Evolutionary conservation across 2,797 vertebrate genomes (phyloP).

Genomic region (Sebastes hopkinsi): DNA sequence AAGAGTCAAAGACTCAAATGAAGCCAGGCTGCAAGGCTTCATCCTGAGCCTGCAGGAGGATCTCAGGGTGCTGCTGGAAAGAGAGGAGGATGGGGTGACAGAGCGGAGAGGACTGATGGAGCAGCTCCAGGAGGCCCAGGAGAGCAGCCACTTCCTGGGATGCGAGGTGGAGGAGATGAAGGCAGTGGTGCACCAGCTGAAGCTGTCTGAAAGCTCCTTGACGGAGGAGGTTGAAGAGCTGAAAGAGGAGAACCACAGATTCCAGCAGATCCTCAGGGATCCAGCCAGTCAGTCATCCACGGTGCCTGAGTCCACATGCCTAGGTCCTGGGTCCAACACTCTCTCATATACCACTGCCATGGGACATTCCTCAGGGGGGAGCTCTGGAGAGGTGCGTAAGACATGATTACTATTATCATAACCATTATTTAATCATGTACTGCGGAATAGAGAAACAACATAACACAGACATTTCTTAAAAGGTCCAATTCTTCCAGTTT

Average conservation of each 20-base stretch:
- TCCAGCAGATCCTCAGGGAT: conserved; percentile 55
- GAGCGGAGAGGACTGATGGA: conserved; percentile 67
- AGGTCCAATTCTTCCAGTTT: background rate
- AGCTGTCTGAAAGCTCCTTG: conserved; percentile 76
- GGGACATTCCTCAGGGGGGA: conserved; percentile 1
- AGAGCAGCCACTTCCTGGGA: conserved; percentile 72
- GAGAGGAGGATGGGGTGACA: conserved; percentile 69
- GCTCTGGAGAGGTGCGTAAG: conserved; percentile 49
- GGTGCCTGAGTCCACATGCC: conserved; percentile 1
- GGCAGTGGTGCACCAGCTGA: conserved; percentile 65
- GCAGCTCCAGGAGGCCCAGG: conserved; percentile 77
- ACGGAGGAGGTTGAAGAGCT: conserved; percentile 78
- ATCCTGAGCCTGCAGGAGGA: conserved; percentile 79
- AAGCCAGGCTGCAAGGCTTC: conserved; percentile 69
- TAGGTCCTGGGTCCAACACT: background rate
- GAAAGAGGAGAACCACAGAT: conserved; percentile 75
- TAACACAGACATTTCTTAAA: background rate
- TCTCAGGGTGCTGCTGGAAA: conserved; percentile 74
- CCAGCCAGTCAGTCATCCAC: conserved; percentile 11
- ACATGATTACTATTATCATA: background rate
- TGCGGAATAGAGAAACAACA: background rate
- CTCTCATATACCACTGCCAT: background rate
- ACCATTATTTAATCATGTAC: background rate
- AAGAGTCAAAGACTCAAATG: conserved; percentile 44
- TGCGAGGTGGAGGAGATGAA: conserved; percentile 82